Evolutionary conservation across 2,888 invertebrate genomes (phyloP), one percentile per base, ranked within the genome.

Genomic region (Drosophila formosana): DNA sequence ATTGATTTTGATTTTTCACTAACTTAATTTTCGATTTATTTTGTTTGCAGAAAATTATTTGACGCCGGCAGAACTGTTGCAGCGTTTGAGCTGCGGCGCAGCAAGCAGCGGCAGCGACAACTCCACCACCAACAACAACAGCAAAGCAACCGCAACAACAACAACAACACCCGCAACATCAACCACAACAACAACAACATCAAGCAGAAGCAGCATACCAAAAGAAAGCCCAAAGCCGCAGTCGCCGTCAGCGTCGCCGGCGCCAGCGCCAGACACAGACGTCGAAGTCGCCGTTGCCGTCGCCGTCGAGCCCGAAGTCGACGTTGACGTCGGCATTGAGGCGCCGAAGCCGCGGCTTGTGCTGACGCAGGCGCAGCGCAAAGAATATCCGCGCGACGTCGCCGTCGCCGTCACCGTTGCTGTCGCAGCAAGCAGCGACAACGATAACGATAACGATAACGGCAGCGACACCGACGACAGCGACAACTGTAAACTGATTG

Each of bases 331-430:
- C 45, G 83, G 87, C 50, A 72, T 80, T 34, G 83, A 88, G 52
- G 69, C 78, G 18, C 81, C 90, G 26, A 93, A 94, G 37, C 94
- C 95, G 1, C 92, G 95, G 46, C 97, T 96, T 90, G 95, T 97
- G 3, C 93, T 96, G n/a, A 96, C 96, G 50, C 94, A 95, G 88
- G 96, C 96, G 23, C 96, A 96, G 92, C 94, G 96, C 75, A 96
- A 96, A 93, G 96, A 95, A 88, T 96, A 96, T 91, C 94, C 95
- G 32, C 76, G 87, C 8, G 90, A 91, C 11, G 74, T 85, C 55
- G 85, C 53, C 11, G 74, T 85, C 55, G 85, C 53, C 18, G 61
- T 46, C 7, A 43, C 62, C 51, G 72, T 56, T 5, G 60, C 75
- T 41, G 50, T 23, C 9, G 18, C 28, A 58, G 60, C 45, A 13